phyloP scores from a whole-genome alignment of 2,797 vertebrate species.

The Sebastiscus albofasciatus region DNA sequence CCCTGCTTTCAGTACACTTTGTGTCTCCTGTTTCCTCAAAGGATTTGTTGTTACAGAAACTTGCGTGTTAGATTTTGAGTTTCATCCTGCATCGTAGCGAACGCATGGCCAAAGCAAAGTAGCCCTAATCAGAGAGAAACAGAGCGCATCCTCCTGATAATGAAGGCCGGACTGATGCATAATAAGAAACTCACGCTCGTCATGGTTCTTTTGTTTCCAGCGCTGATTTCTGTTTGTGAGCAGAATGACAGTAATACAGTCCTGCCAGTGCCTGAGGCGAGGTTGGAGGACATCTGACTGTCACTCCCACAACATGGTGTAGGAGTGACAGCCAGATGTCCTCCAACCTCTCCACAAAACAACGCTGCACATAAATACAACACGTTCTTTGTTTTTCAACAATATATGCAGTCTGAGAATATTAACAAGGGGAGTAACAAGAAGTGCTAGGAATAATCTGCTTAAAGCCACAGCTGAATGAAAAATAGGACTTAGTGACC shows the following conservation, averaged over 20 bases:
- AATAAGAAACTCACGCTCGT: slow-evolving; percentile 35
- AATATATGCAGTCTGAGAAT: background rate
- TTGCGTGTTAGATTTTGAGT: background rate
- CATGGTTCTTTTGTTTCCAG: slow-evolving; percentile 56
- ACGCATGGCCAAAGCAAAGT: slow-evolving; percentile 27
- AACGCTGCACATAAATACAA: background rate
- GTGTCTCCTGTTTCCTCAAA: background rate
- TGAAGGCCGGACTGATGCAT: slow-evolving; percentile 41
- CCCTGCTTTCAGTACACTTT: background rate
- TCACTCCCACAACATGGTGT: slow-evolving; percentile 55
- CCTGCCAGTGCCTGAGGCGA: slow-evolving; percentile 62
- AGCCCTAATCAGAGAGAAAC: slow-evolving; percentile 43
- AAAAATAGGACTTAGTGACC: background rate
- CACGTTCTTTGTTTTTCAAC: slow-evolving; percentile 1
- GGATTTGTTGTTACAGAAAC: background rate
- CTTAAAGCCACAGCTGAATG: background rate
- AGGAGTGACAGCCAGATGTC: slow-evolving; percentile 63
- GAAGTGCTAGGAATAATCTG: background rate
- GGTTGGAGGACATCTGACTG: slow-evolving; percentile 65
- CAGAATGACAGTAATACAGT: slow-evolving; percentile 71
- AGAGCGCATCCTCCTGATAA: slow-evolving; percentile 38
- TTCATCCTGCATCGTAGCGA: background rate
- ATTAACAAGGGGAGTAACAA: background rate
- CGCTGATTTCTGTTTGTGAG: slow-evolving; percentile 40
- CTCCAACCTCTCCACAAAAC: slow-evolving; percentile 40